Conservation (phyloP, 2,113 vertebrate genomes). For the Dromas ardeola region DNA sequence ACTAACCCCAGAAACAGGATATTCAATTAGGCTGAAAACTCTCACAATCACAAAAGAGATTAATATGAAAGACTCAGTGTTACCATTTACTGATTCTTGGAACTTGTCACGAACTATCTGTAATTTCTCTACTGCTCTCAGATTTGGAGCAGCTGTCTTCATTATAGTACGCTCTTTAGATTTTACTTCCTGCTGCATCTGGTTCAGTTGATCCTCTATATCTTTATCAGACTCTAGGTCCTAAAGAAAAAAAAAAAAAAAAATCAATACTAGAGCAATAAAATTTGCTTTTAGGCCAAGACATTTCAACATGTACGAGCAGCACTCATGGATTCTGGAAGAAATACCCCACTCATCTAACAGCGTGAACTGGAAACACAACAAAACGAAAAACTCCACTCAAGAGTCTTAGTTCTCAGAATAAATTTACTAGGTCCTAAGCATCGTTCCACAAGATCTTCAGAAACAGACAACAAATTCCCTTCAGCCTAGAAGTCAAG, state of each 20-base stretch:
- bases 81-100: constrained; percentile 85
- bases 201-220: constrained; percentile 64
- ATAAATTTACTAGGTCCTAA: neutral
- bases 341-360: neutral
- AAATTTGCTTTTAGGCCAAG: neutral
- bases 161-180: constrained; percentile 74
- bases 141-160: constrained; percentile 84
- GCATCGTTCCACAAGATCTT: neutral
- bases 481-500: neutral
- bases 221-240: constrained; percentile 75
- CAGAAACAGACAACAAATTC: neutral
- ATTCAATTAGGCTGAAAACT: neutral
- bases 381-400: neutral
- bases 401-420: neutral
- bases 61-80: neutral
- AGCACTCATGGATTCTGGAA: neutral
- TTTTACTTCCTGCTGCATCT: constrained; percentile 74
- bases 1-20: neutral
- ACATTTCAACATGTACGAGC: neutral
- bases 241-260: constrained; percentile 57
- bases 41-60: neutral
- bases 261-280: neutral
- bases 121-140: constrained; percentile 87
- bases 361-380: neutral
- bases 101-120: constrained; percentile 80